These are phyloP conservation scores for Ischnus inquisitorius DNA, from an alignment of 2,888 invertebrate species.

Conservation along the genomic window DNA sequence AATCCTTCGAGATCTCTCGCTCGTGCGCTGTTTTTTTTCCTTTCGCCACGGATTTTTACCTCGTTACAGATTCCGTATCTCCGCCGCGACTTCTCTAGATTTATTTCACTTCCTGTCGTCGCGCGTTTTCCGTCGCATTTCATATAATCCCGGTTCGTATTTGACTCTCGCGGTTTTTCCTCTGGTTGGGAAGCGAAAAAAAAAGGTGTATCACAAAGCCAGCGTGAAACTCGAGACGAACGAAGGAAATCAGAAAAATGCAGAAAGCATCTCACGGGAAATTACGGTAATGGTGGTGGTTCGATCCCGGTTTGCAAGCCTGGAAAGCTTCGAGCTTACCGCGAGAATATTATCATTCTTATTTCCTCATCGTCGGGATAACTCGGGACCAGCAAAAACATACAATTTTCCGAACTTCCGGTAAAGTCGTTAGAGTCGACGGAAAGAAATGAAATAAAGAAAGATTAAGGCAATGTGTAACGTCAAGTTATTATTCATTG, in stretches of 20 bases:
- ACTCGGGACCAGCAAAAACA: neutral
- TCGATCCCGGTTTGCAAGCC: conserved; percentile 75
- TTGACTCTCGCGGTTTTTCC: conserved; percentile 18
- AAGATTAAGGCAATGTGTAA: no score
- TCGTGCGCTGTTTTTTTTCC: neutral
- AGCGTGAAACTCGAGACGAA: conserved; percentile 74
- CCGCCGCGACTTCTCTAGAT: neutral
- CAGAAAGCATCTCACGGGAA: conserved; percentile 81
- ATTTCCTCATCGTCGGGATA: conserved; percentile 24
- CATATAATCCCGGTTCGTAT: neutral
- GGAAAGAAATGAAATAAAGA: no score
- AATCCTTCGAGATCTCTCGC: conserved; percentile 69
- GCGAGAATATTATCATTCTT: conserved; percentile 61
- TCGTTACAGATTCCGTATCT: conserved; percentile 21
- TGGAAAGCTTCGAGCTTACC: conserved; percentile 35
- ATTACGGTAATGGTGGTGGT: conserved; percentile 83
- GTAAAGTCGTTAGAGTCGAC: no score
- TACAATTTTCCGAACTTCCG: neutral
- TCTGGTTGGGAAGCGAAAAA: conserved; percentile 68
- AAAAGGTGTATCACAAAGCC: conserved; percentile 32
- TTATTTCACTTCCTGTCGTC: conserved; percentile 36
- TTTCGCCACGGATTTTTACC: conserved; percentile 19
- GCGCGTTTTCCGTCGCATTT: neutral
- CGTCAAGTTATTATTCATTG: no score
- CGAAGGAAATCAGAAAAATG: conserved; percentile 82